phyloP scores from a whole-genome alignment of 2,113 vertebrate genomes.

The Spea bombifrons region DNA sequence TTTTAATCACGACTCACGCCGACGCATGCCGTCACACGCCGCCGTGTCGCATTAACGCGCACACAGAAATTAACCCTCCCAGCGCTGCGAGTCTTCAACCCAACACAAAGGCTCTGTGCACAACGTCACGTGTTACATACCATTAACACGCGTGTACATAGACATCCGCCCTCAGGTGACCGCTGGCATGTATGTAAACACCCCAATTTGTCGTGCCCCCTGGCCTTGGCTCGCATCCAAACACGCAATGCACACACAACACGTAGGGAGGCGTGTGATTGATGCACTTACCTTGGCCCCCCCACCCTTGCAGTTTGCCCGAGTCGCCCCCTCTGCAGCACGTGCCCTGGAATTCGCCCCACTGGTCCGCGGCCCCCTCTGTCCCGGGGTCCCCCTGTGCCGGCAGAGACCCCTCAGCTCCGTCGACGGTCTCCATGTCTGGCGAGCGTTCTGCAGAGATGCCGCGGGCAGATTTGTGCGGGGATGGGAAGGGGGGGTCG shows the following conservation, averaged over 20 bases:
- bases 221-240: too few species aligned
- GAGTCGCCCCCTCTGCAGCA: background rate
- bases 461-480: background rate
- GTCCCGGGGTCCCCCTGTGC: background rate
- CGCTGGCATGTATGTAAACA: too few species aligned
- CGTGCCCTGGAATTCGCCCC: slow-evolving; percentile 40
- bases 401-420: background rate
- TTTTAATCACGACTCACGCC: too few species aligned
- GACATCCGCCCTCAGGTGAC: too few species aligned
- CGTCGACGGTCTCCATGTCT: background rate
- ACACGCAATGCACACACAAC: background rate
- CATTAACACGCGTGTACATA: too few species aligned
- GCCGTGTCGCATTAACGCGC: too few species aligned
- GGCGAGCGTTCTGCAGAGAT: background rate
- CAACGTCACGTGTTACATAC: too few species aligned
- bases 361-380: background rate
- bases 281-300: slow-evolving; percentile 24
- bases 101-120: too few species aligned
- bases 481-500: slow-evolving; percentile 5
- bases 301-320: background rate
- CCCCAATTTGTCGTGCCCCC: too few species aligned
- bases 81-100: too few species aligned
- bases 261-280: background rate
- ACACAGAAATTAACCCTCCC: too few species aligned
- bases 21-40: too few species aligned